Conservation (phyloP, 2,888 invertebrate genomes). For the Malachius bipustulatus region DNA sequence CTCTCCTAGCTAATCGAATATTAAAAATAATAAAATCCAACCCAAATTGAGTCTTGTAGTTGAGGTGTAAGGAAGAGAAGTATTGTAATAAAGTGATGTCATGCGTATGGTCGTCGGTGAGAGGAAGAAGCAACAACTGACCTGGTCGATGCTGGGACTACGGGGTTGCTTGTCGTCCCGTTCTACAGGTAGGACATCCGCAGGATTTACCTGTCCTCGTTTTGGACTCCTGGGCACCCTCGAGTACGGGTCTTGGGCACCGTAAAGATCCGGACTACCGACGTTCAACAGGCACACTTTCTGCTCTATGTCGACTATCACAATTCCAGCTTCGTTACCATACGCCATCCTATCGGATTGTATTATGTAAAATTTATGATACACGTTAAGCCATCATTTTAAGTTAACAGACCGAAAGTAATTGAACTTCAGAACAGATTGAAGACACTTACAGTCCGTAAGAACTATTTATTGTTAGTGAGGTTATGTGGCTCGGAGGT, state of each 20-base stretch:
- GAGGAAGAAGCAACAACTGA: too few relatives aligned
- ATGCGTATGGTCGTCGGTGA: conserved; percentile 14
- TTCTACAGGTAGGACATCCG: conserved; percentile 37
- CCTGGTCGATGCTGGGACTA: conserved; percentile 85
- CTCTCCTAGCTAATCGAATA: too few relatives aligned
- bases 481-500: conserved; percentile 74
- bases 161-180: conserved; percentile 48
- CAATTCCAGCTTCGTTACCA: conserved; percentile 92
- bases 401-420: background rate
- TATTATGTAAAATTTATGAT: too few relatives aligned
- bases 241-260: conserved; percentile 76
- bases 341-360: conserved; percentile 98
- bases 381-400: too few relatives aligned
- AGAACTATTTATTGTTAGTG: conserved; percentile 88
- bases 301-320: conserved; percentile 88
- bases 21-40: too few relatives aligned
- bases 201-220: conserved; percentile 34
- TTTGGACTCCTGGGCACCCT: conserved; percentile 40
- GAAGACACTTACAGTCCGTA: conserved; percentile 81
- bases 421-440: background rate
- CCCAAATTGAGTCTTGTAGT: too few relatives aligned
- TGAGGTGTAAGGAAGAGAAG: conserved; percentile 8
- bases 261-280: conserved; percentile 85
- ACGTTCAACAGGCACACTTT: conserved; percentile 80
- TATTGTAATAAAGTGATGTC: conserved; percentile 11